Base-by-base conservation (phyloP, 92 coral and sea anemone species). In the Micromussa lordhowensis region DNA sequence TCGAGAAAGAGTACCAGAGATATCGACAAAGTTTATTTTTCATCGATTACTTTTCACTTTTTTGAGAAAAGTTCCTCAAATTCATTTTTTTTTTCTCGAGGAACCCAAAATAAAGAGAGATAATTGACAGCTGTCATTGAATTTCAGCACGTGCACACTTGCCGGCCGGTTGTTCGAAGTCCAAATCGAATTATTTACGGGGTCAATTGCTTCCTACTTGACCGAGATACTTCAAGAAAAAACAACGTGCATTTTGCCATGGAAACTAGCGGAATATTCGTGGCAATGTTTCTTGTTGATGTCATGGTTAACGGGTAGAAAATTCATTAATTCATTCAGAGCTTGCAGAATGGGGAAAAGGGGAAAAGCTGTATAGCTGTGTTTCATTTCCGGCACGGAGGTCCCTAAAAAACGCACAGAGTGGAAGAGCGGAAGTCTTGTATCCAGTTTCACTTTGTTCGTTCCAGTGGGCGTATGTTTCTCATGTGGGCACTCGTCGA, bases 301-400 rank as follows among this genome's bases (percentile, higher is more conserved):
- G 26, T 19, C 21, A 55, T 19, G 59, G 10, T 21, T 28, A 2
- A 3, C 74, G 75, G 32, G 78, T 69, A 51, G 68, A 19, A 68
- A 70, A 69, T 83, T 31, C 78, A 69, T 70, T 68, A 70, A 69
- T 83, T 31, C 78, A 69, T 70, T 68, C 58, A n/a, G 36, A 53
- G 21, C 32, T 51, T 9, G 3, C 13, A 66, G 68, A 83, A 40
- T 13, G 22, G 49, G 68, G 18, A 70, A 83, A 69, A 78, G 11
- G 49, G 24, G 68, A 18, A 70, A 83, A 69, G 78, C 86, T 14
- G 77, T 49, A 83, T 68, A 0, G 19, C 78, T 36, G 28, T 16
- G 76, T 34, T 71, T 73, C 78, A 71, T 54, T 83, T 83, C 78
- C 86, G 86, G 68, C 58, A 6, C 53, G 16, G 44, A 34, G 61